Base-by-base conservation (phyloP, 2,888 invertebrate genomes). In the Lathronympha strigana region DNA sequence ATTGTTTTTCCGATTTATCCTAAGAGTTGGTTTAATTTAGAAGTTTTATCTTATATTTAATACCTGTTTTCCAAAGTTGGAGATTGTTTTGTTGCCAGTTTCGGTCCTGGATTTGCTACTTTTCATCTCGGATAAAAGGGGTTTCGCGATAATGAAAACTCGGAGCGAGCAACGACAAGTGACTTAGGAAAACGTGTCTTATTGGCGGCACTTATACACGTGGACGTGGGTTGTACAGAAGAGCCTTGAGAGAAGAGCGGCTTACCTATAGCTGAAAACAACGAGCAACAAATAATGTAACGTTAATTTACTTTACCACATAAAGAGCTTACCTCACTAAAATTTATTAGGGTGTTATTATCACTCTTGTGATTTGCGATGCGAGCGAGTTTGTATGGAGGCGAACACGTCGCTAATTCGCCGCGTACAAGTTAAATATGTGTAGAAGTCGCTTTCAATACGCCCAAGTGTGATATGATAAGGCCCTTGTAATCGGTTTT, bases 111-210 rank as follows among this genome's bases (percentile, higher is more conserved):
- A 28, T 25, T 38, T 25, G 38, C 25, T 40, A 25, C 28, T 43
- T 55, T 33, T 55, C 28, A 25, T 17, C 40, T 40, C 25, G 13
- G 55, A 19, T 55, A 43, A 55, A 53, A 11, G 25, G 40, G 40
- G 55, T 28, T 54, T 40, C 8, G 38, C 54, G 38, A 25, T 55
- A 55, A 28, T 25, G 40, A 17, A 9, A 23, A 11, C 25, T 5
- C 25, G 54, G 38, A 25, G 38, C 15, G 54, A 40, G 17, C 17
- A 9, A 25, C 6, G 40, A 40, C 28, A 25, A 55, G 43, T 25
- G 55, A 43, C 23, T 36, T 38, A 15, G n/a, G 38, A 38, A 54
- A 54, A 53, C 36, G 11, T 38, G 23, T 36, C 38, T 40, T 28
- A 25, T 19, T 17, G 6, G 4, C n/a, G 25, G 54, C 21, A 21